Evolutionary conservation across 2,797 vertebrate genomes (phyloP), one percentile per base, ranked within the genome.

Genomic region (Myripristis murdjan): DNA sequence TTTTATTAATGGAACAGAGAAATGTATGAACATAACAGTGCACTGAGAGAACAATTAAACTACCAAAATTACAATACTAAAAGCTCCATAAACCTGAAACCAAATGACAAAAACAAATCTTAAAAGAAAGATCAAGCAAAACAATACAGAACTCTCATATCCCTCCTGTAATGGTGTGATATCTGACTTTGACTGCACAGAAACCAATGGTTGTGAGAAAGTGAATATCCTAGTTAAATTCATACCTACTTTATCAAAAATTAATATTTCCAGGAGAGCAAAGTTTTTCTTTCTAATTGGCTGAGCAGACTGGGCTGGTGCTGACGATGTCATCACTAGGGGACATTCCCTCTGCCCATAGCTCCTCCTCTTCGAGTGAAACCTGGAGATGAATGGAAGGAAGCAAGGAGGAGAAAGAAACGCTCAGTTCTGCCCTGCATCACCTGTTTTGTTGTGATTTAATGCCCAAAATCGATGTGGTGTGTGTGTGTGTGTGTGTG

Each of bases 1-100:
- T 73, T 91, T 89, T 89, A 90, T 90, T 90, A 70, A 54, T 70
- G 77, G 80, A 89, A 79, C 77, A n/a, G n/a, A 49, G 51, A 81
- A 9, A 4, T 59, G 22, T 64, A 70, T 59, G 12, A 23, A n/a
- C 47, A 49, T 6, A 53, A 62, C 58, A 69, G n/a, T 23, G 2
- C n/a, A n/a, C 60, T 57, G 12, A 24, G 10, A 58, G 41, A 72
- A 37, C n/a, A n/a, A n/a, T n/a, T n/a, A n/a, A n/a, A n/a, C n/a
- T n/a, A 57, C 18, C 41, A 53, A 55, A 54, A 57, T 64, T 2
- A 26, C 44, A 52, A 61, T 41, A 61, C 28, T 31, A 35, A 75
- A 64, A 56, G 59, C 64, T 0, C 69, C 12, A 64, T 11, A 46
- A 8, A 73, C 18, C 16, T 59, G 1, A 51, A 46, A 37, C 15